Evolutionary conservation across 2,113 vertebrate species (phyloP), one percentile per base, ranked within the genome.

Genomic region (Pogonocichla stellata): DNA sequence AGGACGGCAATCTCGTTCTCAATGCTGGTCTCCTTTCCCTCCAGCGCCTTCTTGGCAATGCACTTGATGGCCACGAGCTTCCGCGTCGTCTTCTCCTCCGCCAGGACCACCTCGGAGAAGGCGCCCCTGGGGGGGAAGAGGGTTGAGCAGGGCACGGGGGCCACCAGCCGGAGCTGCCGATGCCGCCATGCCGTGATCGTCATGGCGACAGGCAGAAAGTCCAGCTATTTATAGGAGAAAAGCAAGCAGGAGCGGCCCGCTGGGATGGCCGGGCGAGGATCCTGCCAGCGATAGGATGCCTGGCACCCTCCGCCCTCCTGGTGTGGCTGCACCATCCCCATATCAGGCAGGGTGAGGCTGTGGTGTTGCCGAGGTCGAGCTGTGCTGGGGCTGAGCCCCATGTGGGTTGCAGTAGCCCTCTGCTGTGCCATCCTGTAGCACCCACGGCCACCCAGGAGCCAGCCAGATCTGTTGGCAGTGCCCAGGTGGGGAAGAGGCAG

Each of bases 31-130:
- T 99, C 99, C 74, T 99, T 99, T 81, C 99, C 99, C 92, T 99
- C 99, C 90, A 99, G 96, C 1, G 99, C 99, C 97, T 99, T 99
- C 98, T 99, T 99, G 69, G 99, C 98, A 20, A 99, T 99, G 90
- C 99, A 99, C 95, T 99, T 99, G 97, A 99, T 98, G 56, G 99
- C 99, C 96, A 99, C 99, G 78, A 99, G 94, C 96, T 98, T 99
- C 97, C 95, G 98, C 2, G 99, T 99, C 54, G 96, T 98, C 96
- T 98, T 99, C 96, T 99, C 99, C 94, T 99, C 99, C 0, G 99
- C 99, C 95, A 99, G 98, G 95, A 99, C 98, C 83, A 99, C 99
- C 97, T 99, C 99, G 0, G 99, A 99, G 97, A 99, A 99, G 34
- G 99, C 99, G 16, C 99, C 99, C 69, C 99, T 99, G 98, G 53